phyloP scores from a whole-genome alignment of 1,140 invertebrate species.

The Oppia nitens region DNA sequence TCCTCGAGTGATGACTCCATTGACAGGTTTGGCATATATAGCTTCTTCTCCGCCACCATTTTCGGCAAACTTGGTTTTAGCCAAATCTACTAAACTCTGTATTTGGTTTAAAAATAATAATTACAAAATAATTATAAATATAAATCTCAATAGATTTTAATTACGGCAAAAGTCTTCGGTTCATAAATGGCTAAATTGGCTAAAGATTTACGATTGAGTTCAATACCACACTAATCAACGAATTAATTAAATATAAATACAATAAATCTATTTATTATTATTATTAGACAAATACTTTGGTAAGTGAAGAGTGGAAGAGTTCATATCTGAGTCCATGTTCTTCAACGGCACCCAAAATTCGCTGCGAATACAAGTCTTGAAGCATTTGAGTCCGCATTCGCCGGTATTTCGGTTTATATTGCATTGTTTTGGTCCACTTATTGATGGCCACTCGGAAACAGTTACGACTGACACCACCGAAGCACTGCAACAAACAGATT shows the following conservation, averaged over 20 bases:
- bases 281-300: neutral
- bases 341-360: slow-evolving; percentile 10
- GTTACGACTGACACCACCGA: slow-evolving; percentile 4
- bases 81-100: slow-evolving; percentile 8
- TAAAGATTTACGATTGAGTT: neutral
- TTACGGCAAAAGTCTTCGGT: slow-evolving; percentile 9
- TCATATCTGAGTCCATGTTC: slow-evolving; percentile 7
- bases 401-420: slow-evolving; percentile 3
- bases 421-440: slow-evolving; percentile 7
- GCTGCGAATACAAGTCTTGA: slow-evolving; percentile 7
- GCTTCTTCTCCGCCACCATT: neutral
- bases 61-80: slow-evolving; percentile 9
- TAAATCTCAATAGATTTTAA: neutral
- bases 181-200: slow-evolving; percentile 8
- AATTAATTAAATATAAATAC: neutral
- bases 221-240: neutral
- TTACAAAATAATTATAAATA: neutral
- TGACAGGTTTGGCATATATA: neutral
- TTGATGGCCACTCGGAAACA: slow-evolving; percentile 1
- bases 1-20: slow-evolving; percentile 6
- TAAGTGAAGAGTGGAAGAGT: slow-evolving; percentile 3
- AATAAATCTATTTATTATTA: neutral
- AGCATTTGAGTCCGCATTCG: neutral
- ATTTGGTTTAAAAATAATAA: neutral
- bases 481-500: neutral